A percentile compares a stretch with the other conserved stretches of the same genome.
phyloP scores from a whole-genome alignment of 2,113 vertebrate species.

The Chlamydotis undulata region DNA sequence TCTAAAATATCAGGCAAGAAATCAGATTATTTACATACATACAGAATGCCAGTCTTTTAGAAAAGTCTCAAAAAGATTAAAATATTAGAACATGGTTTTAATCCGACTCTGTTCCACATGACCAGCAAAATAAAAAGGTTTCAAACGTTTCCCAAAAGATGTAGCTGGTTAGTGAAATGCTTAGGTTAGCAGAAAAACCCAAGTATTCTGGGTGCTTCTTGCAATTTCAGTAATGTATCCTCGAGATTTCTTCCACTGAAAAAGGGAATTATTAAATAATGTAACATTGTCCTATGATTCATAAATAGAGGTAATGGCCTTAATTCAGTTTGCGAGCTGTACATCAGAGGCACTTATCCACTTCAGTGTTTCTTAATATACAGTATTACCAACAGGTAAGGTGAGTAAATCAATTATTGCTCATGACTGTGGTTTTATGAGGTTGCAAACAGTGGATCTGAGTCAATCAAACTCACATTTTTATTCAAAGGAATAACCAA shows the following conservation, averaged over 20 bases:
- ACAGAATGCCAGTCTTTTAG: background rate
- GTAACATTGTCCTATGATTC: background rate
- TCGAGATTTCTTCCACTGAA: background rate
- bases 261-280: background rate
- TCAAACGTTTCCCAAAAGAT: background rate
- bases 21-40: background rate
- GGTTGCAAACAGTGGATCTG: constrained; percentile 28
- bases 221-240: background rate
- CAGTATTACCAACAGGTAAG: background rate
- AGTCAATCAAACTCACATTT: constrained; percentile 54
- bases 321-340: background rate
- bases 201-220: background rate
- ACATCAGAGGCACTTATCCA: background rate
- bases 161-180: background rate
- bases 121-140: background rate
- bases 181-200: background rate
- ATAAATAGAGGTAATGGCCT: background rate
- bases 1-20: background rate
- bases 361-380: background rate
- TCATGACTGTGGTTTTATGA: constrained; percentile 40
- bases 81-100: background rate
- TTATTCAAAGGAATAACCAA: constrained; percentile 52
- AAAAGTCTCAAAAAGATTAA: background rate
- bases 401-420: constrained; percentile 41
- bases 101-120: background rate